Evolutionary conservation across 2,797 vertebrate species (phyloP), one percentile per base, ranked within the genome.

Genomic region (Sphenopsis melanotis): DNA sequence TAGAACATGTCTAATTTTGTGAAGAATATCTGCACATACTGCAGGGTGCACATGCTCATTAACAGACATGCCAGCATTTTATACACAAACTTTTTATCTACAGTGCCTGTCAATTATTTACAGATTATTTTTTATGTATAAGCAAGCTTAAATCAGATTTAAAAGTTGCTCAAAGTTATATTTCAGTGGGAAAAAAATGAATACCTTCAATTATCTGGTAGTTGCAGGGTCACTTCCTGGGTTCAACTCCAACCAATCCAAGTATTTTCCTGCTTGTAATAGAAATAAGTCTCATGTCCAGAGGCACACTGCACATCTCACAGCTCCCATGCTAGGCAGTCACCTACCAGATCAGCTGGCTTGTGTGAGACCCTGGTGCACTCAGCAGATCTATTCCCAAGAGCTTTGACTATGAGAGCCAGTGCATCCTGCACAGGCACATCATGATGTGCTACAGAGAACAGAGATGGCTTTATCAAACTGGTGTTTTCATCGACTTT

Each of bases 341-440:
- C 98, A 71, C 98, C 98, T 10, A 97, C 97, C 95, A 98, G 97
- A 95, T 98, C 98, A 9, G 98, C 97, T 15, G 98, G 98, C 96
- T 97, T 96, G 12, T 96, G 97, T 41, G 98, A 98, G 34, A 97
- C 90, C 65, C 98, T 97, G 32, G 97, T 82, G 6, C 87, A 89
- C 52, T 80, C 96, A 83, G 95, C 83, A 89, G 96, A 97, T 34
- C 97, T 74, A 13, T 92, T 98, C 79, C 96, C 94, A 84, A 97
- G 97, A 96, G 98, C 98, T 16, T 97, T 94, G 65, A 93, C 95
- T 74, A 97, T 68, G 59, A 98, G 97, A 94, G 98, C 96, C 98
- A 98, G 90, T 36, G 98, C 98, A 91, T 98, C 98, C 88, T 99
- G 98, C 97, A 98, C 98, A 89, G 98, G 98, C 98, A 98, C 96